Evolutionary conservation across 2,113 vertebrate genomes (phyloP), one percentile per base, ranked within the genome.

Genomic region (Astur gentilis): DNA sequence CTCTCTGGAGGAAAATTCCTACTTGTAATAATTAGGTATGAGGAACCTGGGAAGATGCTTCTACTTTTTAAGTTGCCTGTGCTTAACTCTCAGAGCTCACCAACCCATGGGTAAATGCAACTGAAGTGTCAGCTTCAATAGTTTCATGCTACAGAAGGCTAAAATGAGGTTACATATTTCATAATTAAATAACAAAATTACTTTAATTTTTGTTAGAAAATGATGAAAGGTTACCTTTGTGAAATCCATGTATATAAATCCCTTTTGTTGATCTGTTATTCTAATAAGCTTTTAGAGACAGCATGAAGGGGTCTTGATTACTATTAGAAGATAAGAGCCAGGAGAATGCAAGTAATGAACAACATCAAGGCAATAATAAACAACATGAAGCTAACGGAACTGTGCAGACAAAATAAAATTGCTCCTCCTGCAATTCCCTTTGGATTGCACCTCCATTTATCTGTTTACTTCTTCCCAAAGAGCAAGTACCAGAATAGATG

Each of bases 11-110:
- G 81, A 97, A 98, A 98, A 94, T 97, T 97, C 82, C 89, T 90
- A 97, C 96, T 98, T 98, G 94, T 97, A 97, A 97, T 98, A 98
- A 99, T 99, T 99, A 98, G 97, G 92, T 95, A 62, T 89, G 83
- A 96, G 96, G 97, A 98, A 95, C 93, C 55, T 81, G 86, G 79
- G 82, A 90, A 81, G 93, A 90, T 73, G 86, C 27, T 82, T 94
- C 14, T 36, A 69, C 79, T 97, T 96, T 92, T 91, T 95, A 81
- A 94, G 82, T 77, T 97, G 76, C 50, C 73, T 85, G 44, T 91
- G 65, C 52, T 96, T 96, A 95, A 94, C 61, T 97, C 96, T 97
- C 93, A 44, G 52, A 95, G 81, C 94, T 93, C 84, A 73, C 45
- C 82, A 96, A 10, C 88, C 70, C 90, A 78, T 89, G 94, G 70